Evolutionary conservation across 2,113 vertebrate species (phyloP), one percentile per base, ranked within the genome.

Genomic region (Xiphorhynchus elegans): DNA sequence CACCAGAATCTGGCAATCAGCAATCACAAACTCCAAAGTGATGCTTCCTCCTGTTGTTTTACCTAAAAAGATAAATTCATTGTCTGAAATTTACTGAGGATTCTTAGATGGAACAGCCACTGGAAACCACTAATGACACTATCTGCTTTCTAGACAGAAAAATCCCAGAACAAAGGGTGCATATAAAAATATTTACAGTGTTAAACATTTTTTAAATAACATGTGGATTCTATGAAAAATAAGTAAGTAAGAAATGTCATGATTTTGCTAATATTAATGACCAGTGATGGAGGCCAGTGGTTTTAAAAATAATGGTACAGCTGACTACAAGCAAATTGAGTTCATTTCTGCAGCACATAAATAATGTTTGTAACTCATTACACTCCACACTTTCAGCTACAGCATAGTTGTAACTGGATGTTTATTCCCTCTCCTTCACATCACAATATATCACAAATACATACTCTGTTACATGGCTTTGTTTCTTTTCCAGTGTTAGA

Each of bases 161-260:
- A 52, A 59, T 64, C 60, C 23, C 56, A 78, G 58, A 64, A 84
- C 9, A 52, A 13, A 56, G 19, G 12, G 6, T 0, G 0, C 18
- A 67, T 24, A 35, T 29, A 37, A 70, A 90, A 91, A 63, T 42
- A 84, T 67, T 90, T 55, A 42, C 16, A 39, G 19, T 44, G 24
- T 19, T 40, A 4, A 81, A 84, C 8, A 40, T 55, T 76, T 1
- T 17, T 19, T 33, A 37, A 69, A 62, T 33, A 6, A 0, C 2
- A 0, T 1, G 5, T 52, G 7, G 37, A 46, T 59, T 70, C 35
- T 70, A 20, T 12, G 6, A 67, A 72, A 93, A 84, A 47, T 40
- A 35, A 85, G 14, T 31, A 70, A 87, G 37, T 20, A 58, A 74
- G 33, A 52, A 56, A 84, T 7, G 2, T 37, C 8, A 24, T 20